Evolutionary conservation across 2,113 vertebrate species (phyloP), one percentile per base, ranked within the genome.

Genomic region (Acrocephalus kingi): DNA sequence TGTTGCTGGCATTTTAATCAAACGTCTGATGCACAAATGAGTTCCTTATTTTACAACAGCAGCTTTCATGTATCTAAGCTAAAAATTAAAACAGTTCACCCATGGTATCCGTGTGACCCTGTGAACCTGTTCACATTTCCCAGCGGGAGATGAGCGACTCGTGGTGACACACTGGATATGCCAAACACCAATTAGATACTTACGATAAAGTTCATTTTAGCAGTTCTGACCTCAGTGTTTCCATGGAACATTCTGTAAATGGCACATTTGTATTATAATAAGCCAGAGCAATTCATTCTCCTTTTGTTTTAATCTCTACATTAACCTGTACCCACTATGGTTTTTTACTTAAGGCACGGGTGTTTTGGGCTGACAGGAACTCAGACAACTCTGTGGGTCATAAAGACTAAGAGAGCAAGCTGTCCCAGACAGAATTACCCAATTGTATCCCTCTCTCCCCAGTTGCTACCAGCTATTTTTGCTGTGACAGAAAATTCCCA

Each of bases 51-150:
- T 93, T 91, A 93, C 71, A 63, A 61, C 43, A n/a, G 48, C 63
- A 94, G 48, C 78, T 97, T 96, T 67, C 76, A 52, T 18, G 23
- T 63, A 63, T 59, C 43, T 63, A 67, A 91, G 93, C 86, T 92
- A 91, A 86, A 81, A 97, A 95, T 95, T 18, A 25, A 94, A 97
- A 79, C 76, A 5, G 24, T 96, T 96, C 89, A 93, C 91, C 88
- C 80, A 54, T 11, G 83, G 64, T 63, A 49, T 88, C 87, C 3
- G 6, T 73, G 93, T 37, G 49, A 90, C 95, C 92, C 78, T 91
- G 77, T 78, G 75, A 91, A 82, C 87, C 84, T 21, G 6, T 69
- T 9, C 28, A 67, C 74, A 83, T 93, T 94, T 93, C 94, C 76
- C 95, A 93, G 78, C 7, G 19, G 51, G 72, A 85, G 62, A n/a